A percentile compares a stretch with the other conserved stretches of the same genome.
Conservation (phyloP, 2,113 vertebrate genomes). For the Entelurus aequoreus region DNA sequence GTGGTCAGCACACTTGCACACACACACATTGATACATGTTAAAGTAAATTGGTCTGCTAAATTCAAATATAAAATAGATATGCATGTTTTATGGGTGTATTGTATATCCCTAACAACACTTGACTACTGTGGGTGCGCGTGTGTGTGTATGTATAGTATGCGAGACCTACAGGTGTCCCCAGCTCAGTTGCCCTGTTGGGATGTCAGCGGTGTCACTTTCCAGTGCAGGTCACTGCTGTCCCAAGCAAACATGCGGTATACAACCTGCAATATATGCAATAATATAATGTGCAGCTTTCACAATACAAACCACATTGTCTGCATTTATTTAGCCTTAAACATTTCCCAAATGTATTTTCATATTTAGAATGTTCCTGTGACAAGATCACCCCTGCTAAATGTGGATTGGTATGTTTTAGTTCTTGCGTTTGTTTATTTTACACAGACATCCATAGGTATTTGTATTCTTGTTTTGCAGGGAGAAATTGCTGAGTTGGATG, state of each 20-base stretch:
- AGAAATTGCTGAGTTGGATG: slow-evolving; percentile 82
- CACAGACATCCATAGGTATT: neutral
- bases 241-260: slow-evolving; percentile 83
- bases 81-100: too few species aligned
- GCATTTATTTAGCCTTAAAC: neutral
- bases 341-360: neutral
- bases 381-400: slow-evolving; percentile 78
- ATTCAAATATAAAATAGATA: too few species aligned
- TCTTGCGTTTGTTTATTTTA: neutral
- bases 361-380: slow-evolving; percentile 89
- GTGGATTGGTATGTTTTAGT: slow-evolving; percentile 77
- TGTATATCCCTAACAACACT: too few species aligned
- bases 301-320: neutral
- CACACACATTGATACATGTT: neutral
- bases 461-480: slow-evolving; percentile 69
- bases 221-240: slow-evolving; percentile 82
- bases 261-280: slow-evolving; percentile 5
- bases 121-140: neutral
- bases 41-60: too few species aligned
- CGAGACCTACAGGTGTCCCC: slow-evolving; percentile 82
- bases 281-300: neutral
- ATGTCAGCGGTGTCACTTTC: slow-evolving; percentile 78
- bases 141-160: slow-evolving; percentile 73
- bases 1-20: slow-evolving; percentile 68
- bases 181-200: slow-evolving; percentile 77